Conservation (phyloP, 1,140 invertebrate species). For the Chironomus tepperi region DNA sequence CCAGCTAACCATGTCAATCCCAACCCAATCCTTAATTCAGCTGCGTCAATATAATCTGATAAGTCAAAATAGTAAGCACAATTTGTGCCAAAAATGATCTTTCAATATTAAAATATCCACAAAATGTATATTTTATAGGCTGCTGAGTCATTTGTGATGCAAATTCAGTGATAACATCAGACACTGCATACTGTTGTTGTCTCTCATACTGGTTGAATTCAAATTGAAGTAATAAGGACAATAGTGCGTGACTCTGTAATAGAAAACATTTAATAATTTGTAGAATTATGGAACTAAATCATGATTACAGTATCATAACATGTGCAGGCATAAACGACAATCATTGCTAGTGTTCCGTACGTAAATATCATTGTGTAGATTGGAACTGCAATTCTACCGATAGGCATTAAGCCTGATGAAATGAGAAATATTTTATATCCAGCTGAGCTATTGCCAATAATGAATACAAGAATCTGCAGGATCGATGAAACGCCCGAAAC, state of each 20-base stretch:
- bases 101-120: not conserved
- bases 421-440: not conserved
- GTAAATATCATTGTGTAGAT: not conserved
- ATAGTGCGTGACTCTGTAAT: not conserved
- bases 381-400: not conserved
- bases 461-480: not conserved
- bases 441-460: not conserved
- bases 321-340: not conserved
- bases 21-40: no score
- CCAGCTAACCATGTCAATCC: no score
- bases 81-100: not conserved
- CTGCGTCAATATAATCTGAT: not conserved
- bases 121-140: not conserved
- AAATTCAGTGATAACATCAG: not conserved
- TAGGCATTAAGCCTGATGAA: not conserved
- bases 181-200: not conserved
- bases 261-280: not conserved
- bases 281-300: not conserved
- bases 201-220: not conserved
- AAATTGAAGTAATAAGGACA: not conserved
- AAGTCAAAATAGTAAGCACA: not conserved
- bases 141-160: not conserved
- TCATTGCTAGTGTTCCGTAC: not conserved
- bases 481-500: not conserved
- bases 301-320: not conserved